Evolutionary conservation across 2,888 invertebrate genomes (phyloP).

Genomic region (Megastigmus dorsalis): DNA sequence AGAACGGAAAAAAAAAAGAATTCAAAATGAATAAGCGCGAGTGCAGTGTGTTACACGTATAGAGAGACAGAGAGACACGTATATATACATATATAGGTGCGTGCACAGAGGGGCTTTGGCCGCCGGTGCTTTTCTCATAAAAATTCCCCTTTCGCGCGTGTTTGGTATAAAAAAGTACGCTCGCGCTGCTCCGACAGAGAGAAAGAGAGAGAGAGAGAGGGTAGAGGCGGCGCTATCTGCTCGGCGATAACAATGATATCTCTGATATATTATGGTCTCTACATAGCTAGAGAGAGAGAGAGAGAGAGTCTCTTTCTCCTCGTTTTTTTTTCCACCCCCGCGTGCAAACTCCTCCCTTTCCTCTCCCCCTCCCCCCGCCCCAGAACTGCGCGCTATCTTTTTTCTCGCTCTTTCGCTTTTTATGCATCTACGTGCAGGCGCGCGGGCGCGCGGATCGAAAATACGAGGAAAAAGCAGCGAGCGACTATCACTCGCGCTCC

Average conservation of each 20-base stretch:
- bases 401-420: conserved; percentile 26
- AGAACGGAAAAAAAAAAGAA: neutral
- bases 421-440: conserved; percentile 25
- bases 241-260: conserved; percentile 72
- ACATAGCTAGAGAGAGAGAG: no score
- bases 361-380: conserved; percentile 2
- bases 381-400: no score
- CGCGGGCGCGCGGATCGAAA: no score
- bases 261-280: conserved; percentile 70
- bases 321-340: no score
- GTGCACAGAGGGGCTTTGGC: conserved; percentile 42
- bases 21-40: neutral
- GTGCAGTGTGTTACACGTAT: neutral
- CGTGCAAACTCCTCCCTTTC: conserved; percentile 9
- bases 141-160: conserved; percentile 70
- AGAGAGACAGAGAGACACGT: neutral
- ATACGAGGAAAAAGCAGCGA: conserved; percentile 37
- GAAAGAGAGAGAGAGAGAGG: neutral
- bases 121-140: conserved; percentile 70
- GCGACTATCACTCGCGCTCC: conserved; percentile 34
- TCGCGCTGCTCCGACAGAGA: neutral
- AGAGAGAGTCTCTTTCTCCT: conserved; percentile 7
- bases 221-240: conserved; percentile 56
- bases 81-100: neutral
- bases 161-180: conserved; percentile 30